Evolutionary conservation across 2,797 vertebrate genomes (phyloP).

Genomic region (Dicrostonyx torquatus): DNA sequence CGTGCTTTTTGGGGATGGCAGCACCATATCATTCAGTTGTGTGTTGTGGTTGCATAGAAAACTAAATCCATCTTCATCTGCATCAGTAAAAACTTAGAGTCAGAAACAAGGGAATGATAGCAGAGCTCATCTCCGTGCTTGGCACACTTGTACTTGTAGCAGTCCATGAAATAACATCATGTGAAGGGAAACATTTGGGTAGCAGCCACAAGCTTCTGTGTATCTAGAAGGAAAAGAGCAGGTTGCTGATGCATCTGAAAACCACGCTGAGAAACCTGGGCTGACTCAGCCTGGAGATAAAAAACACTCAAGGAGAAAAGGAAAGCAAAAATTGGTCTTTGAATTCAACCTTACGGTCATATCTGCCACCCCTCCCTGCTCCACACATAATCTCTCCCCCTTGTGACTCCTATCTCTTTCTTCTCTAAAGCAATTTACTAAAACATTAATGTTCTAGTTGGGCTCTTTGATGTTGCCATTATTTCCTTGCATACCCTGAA

Average conservation of each 20-base stretch:
- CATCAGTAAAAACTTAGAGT: constrained; percentile 62
- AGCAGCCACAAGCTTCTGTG: constrained; percentile 24
- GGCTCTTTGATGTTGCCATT: neutral
- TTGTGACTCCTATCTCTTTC: neutral
- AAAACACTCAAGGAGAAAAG: neutral
- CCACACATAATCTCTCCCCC: neutral
- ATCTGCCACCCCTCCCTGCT: neutral
- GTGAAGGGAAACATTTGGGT: neutral
- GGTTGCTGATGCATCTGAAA: neutral
- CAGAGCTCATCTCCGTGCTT: constrained; percentile 11
- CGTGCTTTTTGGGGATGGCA: constrained; percentile 10
- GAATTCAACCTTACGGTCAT: neutral
- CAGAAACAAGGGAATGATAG: constrained; percentile 33
- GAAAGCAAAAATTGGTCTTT: constrained; percentile 5
- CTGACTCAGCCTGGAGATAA: constrained; percentile 24
- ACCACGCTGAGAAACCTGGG: neutral
- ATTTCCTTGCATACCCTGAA: constrained; percentile 14
- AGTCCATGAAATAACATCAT: constrained; percentile 50
- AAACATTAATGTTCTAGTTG: neutral
- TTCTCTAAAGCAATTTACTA: constrained; percentile 44
- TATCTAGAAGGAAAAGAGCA: constrained; percentile 1
- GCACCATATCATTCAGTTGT: constrained; percentile 50
- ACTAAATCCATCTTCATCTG: constrained; percentile 61
- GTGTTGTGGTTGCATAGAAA: constrained; percentile 48
- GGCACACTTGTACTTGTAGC: constrained; percentile 48